Evolutionary conservation across 64 coral and sea anemone genomes (phyloP), one percentile per base, ranked within the genome.

Genomic region (Montipora efflorescens): DNA sequence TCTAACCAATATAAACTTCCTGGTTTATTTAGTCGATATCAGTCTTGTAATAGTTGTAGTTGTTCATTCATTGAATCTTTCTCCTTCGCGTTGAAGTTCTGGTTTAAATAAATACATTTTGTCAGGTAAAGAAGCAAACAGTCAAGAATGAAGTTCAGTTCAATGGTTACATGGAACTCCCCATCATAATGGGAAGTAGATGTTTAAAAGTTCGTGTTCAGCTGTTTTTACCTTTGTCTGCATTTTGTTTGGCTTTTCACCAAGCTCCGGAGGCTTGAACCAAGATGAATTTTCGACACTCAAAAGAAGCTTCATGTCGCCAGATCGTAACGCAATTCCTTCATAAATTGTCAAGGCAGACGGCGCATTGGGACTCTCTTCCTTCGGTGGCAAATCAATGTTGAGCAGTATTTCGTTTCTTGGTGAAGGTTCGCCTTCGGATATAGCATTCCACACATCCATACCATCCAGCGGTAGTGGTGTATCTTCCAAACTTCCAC

Each of bases 221-320:
- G 28, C 28, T 36, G 28, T 1, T 36, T 36, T 36, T 8, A 21
- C 7, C 55, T 28, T 64, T 14, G 48, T 15, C 15, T 49, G 46
- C 2, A 8, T 49, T 4, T 48, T 48, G 13, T 50, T 4, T 19
- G n/a, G 47, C 7, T 79, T 48, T 11, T 11, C 64, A 11, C 14
- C 79, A 28, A 95, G 61, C 19, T 95, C 94, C 13, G 94, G 94
- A 16, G 94, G 94, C 11, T 79, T 91, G 12, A 64, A 88, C 94
- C 94, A 95, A 18, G 94, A 78, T 75, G 74, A 58, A 71, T 95
- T 91, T 2, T 61, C 73, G 20, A 95, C 94, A 53, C 84, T 79
- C 77, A 95, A 23, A 3, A 97, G 76, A 62, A 97, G 92, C 76
- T 97, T 97, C 95, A 93, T 94, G 82, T 97, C 82, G 16, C 95